phyloP scores from a whole-genome alignment of 2,888 invertebrate species.

The Chalcis sispes region DNA sequence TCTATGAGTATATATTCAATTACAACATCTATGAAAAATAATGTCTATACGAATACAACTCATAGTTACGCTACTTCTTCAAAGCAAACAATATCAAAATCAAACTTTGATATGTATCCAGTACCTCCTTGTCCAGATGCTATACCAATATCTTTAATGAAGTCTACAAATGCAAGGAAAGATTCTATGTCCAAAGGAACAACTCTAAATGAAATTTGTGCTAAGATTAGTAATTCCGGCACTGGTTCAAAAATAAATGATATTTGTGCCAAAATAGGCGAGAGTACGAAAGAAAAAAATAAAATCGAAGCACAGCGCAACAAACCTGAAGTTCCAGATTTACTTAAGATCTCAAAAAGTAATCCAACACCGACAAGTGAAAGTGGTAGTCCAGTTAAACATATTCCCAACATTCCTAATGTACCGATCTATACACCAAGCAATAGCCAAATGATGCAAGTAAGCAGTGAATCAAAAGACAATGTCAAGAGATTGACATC shows the following conservation, averaged over 20 bases:
- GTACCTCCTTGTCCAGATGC: conserved; percentile 74
- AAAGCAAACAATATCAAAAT: conserved; percentile 46
- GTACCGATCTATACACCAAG: conserved; percentile 71
- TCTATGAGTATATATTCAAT: conserved; percentile 69
- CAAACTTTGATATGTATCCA: conserved; percentile 62
- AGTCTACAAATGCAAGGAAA: conserved; percentile 67
- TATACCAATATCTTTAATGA: conserved; percentile 73
- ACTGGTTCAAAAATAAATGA: conserved; percentile 72
- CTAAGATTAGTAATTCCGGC: conserved; percentile 66
- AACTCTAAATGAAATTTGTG: conserved; percentile 71
- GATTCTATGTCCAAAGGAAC: conserved; percentile 70
- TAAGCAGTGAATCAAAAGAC: conserved; percentile 51
- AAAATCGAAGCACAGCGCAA: conserved; percentile 67
- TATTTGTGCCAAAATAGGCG: conserved; percentile 73
- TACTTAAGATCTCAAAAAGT: conserved; percentile 71
- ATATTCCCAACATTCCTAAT: conserved; percentile 71
- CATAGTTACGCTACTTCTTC: conserved; percentile 43
- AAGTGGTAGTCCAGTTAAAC: conserved; percentile 59
- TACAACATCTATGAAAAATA: conserved; percentile 64
- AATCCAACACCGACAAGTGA: conserved; percentile 57
- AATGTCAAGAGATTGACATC: conserved; percentile 49
- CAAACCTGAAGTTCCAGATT: conserved; percentile 71
- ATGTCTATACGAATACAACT: conserved; percentile 52
- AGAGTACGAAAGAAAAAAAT: conserved; percentile 72
- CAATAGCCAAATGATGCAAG: conserved; percentile 30